Evolutionary conservation across 2,113 vertebrate genomes (phyloP), one percentile per base, ranked within the genome.

Genomic region (Sprattus sprattus): DNA sequence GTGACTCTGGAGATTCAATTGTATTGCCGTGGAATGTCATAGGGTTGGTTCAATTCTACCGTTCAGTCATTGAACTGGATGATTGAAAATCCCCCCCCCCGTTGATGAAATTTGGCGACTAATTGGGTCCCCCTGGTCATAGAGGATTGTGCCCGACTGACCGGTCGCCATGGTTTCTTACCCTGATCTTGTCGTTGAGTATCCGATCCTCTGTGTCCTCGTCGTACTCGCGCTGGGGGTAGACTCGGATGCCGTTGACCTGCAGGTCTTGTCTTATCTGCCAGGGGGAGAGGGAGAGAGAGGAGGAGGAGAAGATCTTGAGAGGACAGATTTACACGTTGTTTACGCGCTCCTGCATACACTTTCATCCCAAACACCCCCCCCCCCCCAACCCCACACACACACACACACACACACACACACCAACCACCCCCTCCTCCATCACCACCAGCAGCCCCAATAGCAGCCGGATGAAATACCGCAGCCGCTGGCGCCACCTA

Each of bases 241-340:
- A 99, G 47, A 99, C 95, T 0, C 91, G 93, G 87, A 99, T 99
- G 83, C 95, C 92, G 0, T 98, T 95, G 84, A 92, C 92, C 91
- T 92, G 94, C 89, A 99, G 92, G 91, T 99, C 96, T 82, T 95
- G 92, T 90, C 97, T 96, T 94, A 99, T 98, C 98, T 99, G 94
- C 0, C n/a, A 11, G 89, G 22, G 50, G 32, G 5, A 20, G 44
- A 1, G 22, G 71, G 52, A 7, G 45, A 54, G 4, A 8, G 47
- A 22, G 25, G 44, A 60, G 57, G 32, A 60, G 82, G 60, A 22
- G 49, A 54, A 32, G 82, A 83, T 25, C 50, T 82, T 84, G 49
- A 82, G 85, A 0, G 32, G 22, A 47, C 47, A 81, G 71, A 90
- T 87, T 84, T 86, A 67, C 22, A 22, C 25, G 57, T 87, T 87